Base-by-base conservation (phyloP, 2,888 invertebrate genomes). In the Artemia sinica region DNA sequence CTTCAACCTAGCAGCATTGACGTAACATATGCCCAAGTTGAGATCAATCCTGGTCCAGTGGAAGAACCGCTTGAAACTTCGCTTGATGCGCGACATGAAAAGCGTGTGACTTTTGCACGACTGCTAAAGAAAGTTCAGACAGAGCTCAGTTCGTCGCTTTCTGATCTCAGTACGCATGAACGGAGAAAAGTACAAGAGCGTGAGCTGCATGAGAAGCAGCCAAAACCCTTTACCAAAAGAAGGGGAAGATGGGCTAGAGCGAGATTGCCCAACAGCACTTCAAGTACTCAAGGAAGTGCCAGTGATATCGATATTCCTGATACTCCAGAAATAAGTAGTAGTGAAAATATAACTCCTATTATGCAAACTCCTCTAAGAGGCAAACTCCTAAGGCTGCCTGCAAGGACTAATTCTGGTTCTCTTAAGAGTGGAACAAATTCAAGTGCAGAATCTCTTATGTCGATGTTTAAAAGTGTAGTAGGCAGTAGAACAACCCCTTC, bases 381-480 rank as follows among this genome's bases (percentile, higher is more conserved):
- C 10, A 52, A 67, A 28, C 50, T 50, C 18, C 28, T 70, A n/a
- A 11, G 68, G 50, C 51, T 69, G 13, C 70, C 68, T 11, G 52
- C 14, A 9, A 14, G 18, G 1, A 28, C 41, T 67, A 52, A 67
- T 14, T 67, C 67, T 11, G 13, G n/a, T 14, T 50, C 67, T 3
- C n/a, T 51, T 50, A 67, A 18, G 18, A 67, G 50, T 6, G 10
- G 50, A 14, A 67, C 67, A n/a, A 67, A 50, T 28, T 84, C 87
- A 49, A 87, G 86, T 75, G 88, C 88, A 11, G 88, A 89, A 77
- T 88, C 88, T 1, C 86, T 88, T 72, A 78, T 88, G 71, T 86
- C 87, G 11, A 87, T 88, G 85, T 87, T 88, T 76, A 70, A 73
- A 48, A 71, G 73, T 2, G 65, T 66, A 13, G 68, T 67, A 50